These are phyloP conservation scores for Microcebus jonahi DNA, from an alignment of 2,113 vertebrate genomes.

Conservation along the genomic window DNA sequence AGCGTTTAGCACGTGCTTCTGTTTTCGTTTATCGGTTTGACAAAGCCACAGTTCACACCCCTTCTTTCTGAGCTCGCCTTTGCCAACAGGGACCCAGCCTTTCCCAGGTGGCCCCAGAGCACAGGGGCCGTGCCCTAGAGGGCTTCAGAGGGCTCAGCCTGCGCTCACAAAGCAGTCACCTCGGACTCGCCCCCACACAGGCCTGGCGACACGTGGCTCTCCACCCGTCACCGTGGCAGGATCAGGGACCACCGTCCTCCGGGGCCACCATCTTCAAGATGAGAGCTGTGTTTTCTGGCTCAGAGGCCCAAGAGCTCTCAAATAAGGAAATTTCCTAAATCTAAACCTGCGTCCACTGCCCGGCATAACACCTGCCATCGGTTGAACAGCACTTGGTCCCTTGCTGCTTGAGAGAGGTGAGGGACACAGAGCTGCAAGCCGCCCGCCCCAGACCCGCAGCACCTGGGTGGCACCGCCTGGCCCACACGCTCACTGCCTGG, in stretches of 20 bases:
- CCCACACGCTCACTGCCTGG: not conserved
- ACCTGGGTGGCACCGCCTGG: not conserved
- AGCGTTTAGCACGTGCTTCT: not conserved
- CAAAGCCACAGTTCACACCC: not conserved
- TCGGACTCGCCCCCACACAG: not conserved
- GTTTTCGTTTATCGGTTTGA: no score
- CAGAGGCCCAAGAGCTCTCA: not conserved
- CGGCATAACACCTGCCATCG: not conserved
- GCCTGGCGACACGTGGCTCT: not conserved
- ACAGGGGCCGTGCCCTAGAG: not conserved
- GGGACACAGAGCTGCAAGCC: not conserved
- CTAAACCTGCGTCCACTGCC: not conserved
- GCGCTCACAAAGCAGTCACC: not conserved
- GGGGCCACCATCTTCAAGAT: not conserved
- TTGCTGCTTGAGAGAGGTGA: not conserved
- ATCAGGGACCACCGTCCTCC: not conserved
- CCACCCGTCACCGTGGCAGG: not conserved
- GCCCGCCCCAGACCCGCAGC: not conserved
- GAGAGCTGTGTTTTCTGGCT: not conserved
- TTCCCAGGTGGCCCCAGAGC: not conserved
- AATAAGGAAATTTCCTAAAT: not conserved
- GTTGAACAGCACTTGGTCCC: not conserved
- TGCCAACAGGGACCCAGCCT: not conserved
- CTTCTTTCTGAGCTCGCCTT: not conserved
- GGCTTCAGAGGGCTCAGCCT: not conserved